Percentiles rank a stretch among this genome's conserved stretches.
Evolutionary conservation across 2,113 vertebrate genomes (phyloP).

Genomic region (Oryctolagus cuniculus): mOryCun1.1 NC_091441.1:40721001-40721500

Average conservation of each 20-base stretch:
- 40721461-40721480: background rate
- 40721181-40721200: background rate
- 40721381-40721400: no score
- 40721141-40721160: background rate
- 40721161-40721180: no score
- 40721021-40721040: background rate
- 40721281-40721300: background rate
- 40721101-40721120: background rate
- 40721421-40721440: background rate
- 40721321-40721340: background rate
- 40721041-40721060: background rate
- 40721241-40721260: no score
- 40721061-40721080: background rate
- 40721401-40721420: no score
- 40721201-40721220: background rate
- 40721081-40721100: background rate
- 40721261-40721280: background rate
- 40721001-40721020: background rate
- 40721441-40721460: background rate
- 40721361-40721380: background rate
- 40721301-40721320: background rate
- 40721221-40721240: background rate
- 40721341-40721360: background rate
- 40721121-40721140: background rate
- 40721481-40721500: background rate